A percentile compares a stretch with the other conserved stretches of the same genome.
Conservation (phyloP, 2,797 vertebrate species). For the Poecilia velifera region DNA sequence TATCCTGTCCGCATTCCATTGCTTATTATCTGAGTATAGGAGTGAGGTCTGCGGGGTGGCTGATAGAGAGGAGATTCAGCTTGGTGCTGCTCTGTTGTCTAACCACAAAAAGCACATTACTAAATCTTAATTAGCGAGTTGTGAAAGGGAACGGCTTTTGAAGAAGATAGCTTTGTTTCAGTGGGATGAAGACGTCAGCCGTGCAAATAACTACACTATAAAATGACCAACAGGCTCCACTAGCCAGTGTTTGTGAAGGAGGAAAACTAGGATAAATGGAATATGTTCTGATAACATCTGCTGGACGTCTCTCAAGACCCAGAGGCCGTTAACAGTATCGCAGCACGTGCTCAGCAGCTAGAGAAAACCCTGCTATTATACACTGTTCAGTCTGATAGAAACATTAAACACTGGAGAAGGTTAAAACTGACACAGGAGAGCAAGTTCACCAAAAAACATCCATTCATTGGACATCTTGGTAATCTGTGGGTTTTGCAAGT, state of each 20-base stretch:
- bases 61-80: background rate
- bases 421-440: background rate
- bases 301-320: slow-evolving; percentile 9
- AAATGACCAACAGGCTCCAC: background rate
- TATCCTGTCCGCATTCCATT: background rate
- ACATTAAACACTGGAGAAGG: background rate
- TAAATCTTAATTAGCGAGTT: background rate
- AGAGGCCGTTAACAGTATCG: background rate
- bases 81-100: background rate
- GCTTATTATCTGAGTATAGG: background rate
- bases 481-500: too few species aligned
- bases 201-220: background rate
- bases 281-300: slow-evolving; percentile 17
- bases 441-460: background rate
- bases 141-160: background rate
- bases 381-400: background rate
- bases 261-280: background rate
- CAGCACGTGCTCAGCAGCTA: background rate
- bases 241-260: background rate
- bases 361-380: background rate
- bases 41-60: background rate
- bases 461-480: too few species aligned
- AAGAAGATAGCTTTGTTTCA: background rate
- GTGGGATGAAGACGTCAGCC: background rate
- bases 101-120: background rate